phyloP scores from a whole-genome alignment of 2,888 invertebrate genomes.

The Calameuta pallipes region DNA sequence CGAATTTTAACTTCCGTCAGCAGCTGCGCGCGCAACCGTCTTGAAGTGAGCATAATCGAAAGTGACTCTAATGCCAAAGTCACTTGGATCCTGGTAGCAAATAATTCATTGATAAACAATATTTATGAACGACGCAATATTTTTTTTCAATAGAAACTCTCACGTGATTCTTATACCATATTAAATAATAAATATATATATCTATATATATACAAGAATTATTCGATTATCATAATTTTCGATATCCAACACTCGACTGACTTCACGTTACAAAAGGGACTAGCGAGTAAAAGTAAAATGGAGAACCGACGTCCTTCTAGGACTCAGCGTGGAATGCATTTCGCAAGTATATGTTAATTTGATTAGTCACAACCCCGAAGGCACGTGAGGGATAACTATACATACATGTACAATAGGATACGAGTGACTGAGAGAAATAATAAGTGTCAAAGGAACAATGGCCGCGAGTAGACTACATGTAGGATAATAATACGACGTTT shows the following conservation, averaged over 20 bases:
- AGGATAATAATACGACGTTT: neutral
- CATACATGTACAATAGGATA: neutral
- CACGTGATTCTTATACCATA: too few relatives aligned
- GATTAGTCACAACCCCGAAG: conserved; percentile 51
- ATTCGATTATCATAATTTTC: neutral
- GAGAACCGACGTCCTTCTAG: neutral
- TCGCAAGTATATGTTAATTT: conserved; percentile 54
- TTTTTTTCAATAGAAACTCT: too few relatives aligned
- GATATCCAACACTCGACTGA: neutral
- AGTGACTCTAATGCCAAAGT: neutral
- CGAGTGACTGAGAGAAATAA: neutral
- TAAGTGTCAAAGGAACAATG: conserved; percentile 4
- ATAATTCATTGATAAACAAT: too few relatives aligned
- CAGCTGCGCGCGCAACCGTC: neutral
- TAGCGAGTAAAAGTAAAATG: conserved; percentile 1
- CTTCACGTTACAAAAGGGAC: neutral
- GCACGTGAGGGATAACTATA: neutral
- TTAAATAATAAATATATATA: too few relatives aligned
- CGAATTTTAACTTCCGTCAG: neutral
- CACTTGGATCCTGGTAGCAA: too few relatives aligned
- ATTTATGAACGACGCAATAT: too few relatives aligned
- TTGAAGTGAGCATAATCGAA: neutral
- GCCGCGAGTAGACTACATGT: neutral
- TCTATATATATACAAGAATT: too few relatives aligned
- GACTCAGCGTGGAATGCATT: conserved; percentile 39